A percentile compares a stretch with the other conserved stretches of the same genome.
phyloP scores from a whole-genome alignment of 2,113 vertebrate genomes.

The Pipa parva region DNA sequence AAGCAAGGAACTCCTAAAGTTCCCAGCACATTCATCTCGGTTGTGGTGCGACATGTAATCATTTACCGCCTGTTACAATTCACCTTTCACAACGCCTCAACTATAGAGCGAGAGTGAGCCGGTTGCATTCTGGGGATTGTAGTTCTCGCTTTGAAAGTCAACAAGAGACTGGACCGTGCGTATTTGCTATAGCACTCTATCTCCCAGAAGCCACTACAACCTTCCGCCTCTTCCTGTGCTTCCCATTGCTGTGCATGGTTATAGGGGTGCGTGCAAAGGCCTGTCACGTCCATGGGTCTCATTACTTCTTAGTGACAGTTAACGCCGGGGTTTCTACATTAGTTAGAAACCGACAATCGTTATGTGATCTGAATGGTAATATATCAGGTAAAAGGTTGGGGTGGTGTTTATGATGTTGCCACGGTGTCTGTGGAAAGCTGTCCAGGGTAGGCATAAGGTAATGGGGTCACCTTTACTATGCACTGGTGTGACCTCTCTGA shows the following conservation, averaged over 20 bases:
- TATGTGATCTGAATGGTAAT: background rate
- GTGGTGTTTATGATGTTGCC: constrained; percentile 2
- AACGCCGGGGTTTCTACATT: too few species aligned
- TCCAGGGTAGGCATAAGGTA: background rate
- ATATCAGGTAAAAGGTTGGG: background rate
- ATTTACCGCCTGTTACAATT: too few species aligned
- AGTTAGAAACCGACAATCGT: too few species aligned
- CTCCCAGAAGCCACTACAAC: constrained; percentile 51
- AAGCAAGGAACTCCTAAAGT: too few species aligned
- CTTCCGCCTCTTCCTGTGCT: background rate
- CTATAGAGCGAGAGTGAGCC: background rate
- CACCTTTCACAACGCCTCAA: too few species aligned
- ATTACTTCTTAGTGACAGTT: background rate
- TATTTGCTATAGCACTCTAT: constrained; percentile 44
- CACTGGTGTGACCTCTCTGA: background rate
- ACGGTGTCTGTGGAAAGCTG: constrained; percentile 3
- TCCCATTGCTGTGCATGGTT: background rate
- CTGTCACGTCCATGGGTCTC: background rate
- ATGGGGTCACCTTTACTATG: background rate
- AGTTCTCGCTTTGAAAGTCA: constrained; percentile 2
- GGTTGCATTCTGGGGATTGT: constrained; percentile 53
- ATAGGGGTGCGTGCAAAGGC: background rate
- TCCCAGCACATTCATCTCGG: too few species aligned
- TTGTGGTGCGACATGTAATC: too few species aligned
- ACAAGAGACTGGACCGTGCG: background rate